A percentile compares a stretch with the other conserved stretches of the same genome.
Evolutionary conservation across 2,797 vertebrate species (phyloP).

Genomic region (Holocentrus rufus): DNA sequence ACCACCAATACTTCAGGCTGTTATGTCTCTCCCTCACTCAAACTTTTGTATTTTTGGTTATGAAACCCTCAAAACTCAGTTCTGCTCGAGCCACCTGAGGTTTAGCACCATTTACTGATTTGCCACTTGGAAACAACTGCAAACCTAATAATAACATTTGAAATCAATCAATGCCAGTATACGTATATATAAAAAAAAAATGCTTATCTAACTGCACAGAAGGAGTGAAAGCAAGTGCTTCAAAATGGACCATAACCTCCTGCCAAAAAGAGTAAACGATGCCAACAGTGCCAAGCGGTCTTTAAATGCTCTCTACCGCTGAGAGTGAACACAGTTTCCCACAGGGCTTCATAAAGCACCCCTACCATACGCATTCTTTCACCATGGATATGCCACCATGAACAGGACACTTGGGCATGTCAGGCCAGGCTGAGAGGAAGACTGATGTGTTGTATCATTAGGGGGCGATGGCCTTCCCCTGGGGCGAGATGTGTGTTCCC

Average conservation of each 20-base stretch:
- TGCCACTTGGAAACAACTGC: slow-evolving; percentile 9
- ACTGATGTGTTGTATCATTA: slow-evolving; percentile 77
- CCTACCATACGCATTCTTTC: slow-evolving; percentile 74
- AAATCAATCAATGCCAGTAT: slow-evolving; percentile 3
- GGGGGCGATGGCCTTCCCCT: slow-evolving; percentile 58
- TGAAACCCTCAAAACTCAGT: slow-evolving; percentile 42
- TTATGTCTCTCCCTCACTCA: slow-evolving; percentile 40
- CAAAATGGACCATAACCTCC: slow-evolving; percentile 70
- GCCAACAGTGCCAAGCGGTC: slow-evolving; percentile 66
- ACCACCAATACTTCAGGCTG: slow-evolving; percentile 47
- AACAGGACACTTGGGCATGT: slow-evolving; percentile 74
- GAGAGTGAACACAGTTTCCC: slow-evolving; percentile 77
- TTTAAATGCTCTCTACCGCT: slow-evolving; percentile 67
- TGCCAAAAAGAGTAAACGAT: slow-evolving; percentile 64
- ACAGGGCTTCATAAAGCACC: slow-evolving; percentile 79
- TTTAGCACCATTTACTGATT: not conserved
- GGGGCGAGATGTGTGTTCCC: slow-evolving; percentile 73
- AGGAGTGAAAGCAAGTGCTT: not conserved
- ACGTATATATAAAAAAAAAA: too few species aligned
- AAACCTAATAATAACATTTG: slow-evolving; percentile 21
- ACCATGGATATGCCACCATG: slow-evolving; percentile 76
- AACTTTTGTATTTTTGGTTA: slow-evolving; percentile 37
- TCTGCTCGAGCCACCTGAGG: slow-evolving; percentile 23
- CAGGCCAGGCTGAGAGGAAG: slow-evolving; percentile 73
- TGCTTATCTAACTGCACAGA: slow-evolving; percentile 43